Conservation (phyloP, 64 coral and sea anemone species). For the Platygyra sinensis region DNA sequence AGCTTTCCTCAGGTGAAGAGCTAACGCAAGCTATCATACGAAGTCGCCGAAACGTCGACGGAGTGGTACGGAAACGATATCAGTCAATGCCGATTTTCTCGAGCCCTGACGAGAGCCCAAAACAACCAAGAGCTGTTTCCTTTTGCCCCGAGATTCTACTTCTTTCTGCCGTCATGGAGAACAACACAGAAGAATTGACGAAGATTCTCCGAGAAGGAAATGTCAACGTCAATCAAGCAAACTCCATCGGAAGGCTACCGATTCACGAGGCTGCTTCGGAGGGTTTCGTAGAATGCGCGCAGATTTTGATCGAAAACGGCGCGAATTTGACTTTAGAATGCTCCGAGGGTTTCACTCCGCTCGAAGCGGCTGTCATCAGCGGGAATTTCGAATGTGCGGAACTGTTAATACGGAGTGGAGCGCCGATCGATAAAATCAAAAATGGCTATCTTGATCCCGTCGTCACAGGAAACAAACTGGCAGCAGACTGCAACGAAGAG, state of each 20-base stretch:
- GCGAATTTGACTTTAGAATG: conserved; percentile 45
- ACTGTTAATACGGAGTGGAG: conserved; percentile 56
- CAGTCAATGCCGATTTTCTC: conserved; percentile 33
- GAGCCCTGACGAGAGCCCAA: not conserved
- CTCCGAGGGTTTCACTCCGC: conserved; percentile 32
- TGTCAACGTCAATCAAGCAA: conserved; percentile 36
- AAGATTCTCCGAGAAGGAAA: conserved; percentile 41
- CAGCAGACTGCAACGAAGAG: not conserved
- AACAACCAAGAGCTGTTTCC: conserved; percentile 29
- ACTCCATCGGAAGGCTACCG: conserved; percentile 30
- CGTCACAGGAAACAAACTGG: not conserved
- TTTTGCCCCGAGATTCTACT: conserved; percentile 54
- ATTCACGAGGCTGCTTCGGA: conserved; percentile 50
- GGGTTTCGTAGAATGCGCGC: conserved; percentile 36
- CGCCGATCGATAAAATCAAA: conserved; percentile 61
- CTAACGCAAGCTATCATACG: conserved; percentile 17
- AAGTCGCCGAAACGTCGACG: conserved; percentile 30
- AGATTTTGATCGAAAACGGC: conserved; percentile 54
- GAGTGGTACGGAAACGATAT: not conserved
- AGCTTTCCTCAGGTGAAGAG: conserved; percentile 7
- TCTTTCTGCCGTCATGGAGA: conserved; percentile 49
- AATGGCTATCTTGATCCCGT: conserved; percentile 49
- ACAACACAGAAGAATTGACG: conserved; percentile 49
- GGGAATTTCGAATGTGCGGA: conserved; percentile 60
- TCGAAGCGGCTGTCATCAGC: conserved; percentile 44